phyloP scores from a whole-genome alignment of 1,140 invertebrate genomes.

The Ceratosolen fusciceps region DNA sequence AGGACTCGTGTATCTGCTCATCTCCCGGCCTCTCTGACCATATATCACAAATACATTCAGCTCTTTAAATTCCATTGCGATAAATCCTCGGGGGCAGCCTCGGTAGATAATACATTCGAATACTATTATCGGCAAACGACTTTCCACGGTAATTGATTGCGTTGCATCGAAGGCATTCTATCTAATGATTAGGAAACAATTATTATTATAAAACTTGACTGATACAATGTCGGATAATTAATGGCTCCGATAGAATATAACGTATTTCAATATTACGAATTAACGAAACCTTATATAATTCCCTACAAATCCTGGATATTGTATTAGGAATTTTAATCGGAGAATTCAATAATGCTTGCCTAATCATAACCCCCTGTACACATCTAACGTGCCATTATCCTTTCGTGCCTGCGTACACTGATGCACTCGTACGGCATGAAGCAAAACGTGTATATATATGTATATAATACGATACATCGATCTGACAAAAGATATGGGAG shows the following conservation, averaged over 20 bases:
- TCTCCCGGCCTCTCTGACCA: no score
- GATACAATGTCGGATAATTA: neutral
- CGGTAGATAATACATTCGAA: no score
- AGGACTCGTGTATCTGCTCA: no score
- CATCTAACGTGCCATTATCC: neutral
- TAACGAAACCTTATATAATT: neutral
- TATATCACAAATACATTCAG: no score
- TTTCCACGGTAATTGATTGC: neutral
- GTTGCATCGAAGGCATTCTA: neutral
- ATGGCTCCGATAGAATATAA: neutral
- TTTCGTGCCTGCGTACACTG: neutral
- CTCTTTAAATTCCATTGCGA: no score
- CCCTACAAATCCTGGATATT: neutral
- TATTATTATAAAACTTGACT: neutral
- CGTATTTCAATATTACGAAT: neutral
- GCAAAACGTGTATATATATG: neutral
- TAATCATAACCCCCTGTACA: neutral
- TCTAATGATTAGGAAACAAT: neutral
- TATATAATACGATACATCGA: no score
- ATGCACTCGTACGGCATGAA: neutral
- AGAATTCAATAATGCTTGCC: slow-evolving; percentile 1
- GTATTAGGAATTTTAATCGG: neutral
- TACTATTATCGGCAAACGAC: neutral
- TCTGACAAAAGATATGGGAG: no score
- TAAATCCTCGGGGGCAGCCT: no score